These are phyloP conservation scores for Macrotus californicus DNA, from an alignment of 2,113 vertebrate genomes.

Conservation along the genomic window DNA sequence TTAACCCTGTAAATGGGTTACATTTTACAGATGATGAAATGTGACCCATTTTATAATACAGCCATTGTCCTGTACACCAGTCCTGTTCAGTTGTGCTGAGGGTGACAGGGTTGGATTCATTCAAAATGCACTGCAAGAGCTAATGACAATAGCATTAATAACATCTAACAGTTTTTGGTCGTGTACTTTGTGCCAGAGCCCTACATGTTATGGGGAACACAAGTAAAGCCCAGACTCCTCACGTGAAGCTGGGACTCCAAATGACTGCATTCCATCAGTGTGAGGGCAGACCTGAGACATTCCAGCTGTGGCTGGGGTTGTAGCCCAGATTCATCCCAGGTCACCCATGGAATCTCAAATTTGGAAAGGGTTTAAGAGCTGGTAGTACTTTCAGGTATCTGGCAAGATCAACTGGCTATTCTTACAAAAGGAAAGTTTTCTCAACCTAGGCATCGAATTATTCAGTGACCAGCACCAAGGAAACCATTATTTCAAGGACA, in stretches of 20 bases:
- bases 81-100: background rate
- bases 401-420: constrained; percentile 42
- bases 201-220: background rate
- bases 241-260: background rate
- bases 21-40: background rate
- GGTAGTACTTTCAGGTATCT: background rate
- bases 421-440: constrained; percentile 30
- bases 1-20: background rate
- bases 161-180: background rate
- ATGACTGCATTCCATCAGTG: background rate
- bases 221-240: background rate
- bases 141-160: background rate
- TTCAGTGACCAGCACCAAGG: background rate
- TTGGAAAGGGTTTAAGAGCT: background rate
- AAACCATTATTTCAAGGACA: background rate
- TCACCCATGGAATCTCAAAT: background rate
- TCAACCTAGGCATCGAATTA: background rate
- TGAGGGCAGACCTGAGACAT: background rate
- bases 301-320: background rate
- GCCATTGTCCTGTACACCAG: background rate
- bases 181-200: background rate
- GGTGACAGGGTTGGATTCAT: background rate
- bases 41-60: background rate
- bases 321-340: background rate
- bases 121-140: background rate